Conservation (phyloP, 2,797 vertebrate species). For the Scleropages formosus region DNA sequence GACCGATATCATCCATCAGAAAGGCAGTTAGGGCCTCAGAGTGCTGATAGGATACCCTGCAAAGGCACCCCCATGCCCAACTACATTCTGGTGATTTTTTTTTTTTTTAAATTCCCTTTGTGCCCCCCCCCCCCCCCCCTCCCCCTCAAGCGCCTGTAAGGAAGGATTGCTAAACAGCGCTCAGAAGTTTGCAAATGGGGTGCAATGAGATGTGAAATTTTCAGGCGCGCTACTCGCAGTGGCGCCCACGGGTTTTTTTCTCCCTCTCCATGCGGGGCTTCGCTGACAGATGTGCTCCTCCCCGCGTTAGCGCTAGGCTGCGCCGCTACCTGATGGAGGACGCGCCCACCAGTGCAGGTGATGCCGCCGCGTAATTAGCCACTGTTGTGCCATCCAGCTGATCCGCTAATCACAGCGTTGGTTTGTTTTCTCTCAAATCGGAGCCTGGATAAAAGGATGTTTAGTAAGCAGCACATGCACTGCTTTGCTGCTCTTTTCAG, state of each 20-base stretch:
- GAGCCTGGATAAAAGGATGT: constrained; percentile 66
- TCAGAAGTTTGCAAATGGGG: constrained; percentile 18
- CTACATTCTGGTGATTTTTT: neutral
- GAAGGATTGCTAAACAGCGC: neutral
- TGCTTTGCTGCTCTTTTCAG: constrained; percentile 12
- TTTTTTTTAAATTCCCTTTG: too few species aligned
- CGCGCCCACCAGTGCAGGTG: constrained; percentile 13
- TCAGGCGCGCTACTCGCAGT: neutral
- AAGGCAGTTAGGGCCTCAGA: neutral
- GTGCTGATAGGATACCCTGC: neutral
- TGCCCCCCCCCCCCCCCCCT: too few species aligned
- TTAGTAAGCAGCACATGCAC: constrained; percentile 33
- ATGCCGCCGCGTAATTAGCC: constrained; percentile 66
- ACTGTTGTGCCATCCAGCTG: constrained; percentile 74
- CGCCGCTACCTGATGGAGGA: neutral
- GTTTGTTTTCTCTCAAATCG: constrained; percentile 69
- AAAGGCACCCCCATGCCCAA: neutral
- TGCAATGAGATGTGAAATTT: constrained; percentile 16
- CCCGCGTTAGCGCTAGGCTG: neutral
- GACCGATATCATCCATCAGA: neutral
- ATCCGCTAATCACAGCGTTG: constrained; percentile 73
- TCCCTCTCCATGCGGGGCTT: constrained; percentile 34
- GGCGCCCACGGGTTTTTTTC: constrained; percentile 30
- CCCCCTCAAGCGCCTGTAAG: neutral
- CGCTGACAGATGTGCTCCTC: constrained; percentile 21